Evolutionary conservation across 2,888 invertebrate genomes (phyloP), one percentile per base, ranked within the genome.

Genomic region (Conus canariensis): DNA sequence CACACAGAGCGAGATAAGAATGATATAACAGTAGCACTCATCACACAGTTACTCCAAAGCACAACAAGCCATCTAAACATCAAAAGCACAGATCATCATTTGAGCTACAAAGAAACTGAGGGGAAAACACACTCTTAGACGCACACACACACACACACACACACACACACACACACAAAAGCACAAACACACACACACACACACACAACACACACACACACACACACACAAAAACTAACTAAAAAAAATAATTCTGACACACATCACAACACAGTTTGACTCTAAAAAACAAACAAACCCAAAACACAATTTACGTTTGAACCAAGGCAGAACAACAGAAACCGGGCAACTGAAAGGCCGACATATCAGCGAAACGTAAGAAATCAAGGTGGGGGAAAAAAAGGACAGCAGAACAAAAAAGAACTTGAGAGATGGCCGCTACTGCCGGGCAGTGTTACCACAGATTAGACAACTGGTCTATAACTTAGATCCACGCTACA

Each of bases 381-480:
- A 64, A 64, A 10, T 64, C 10, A 64, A 64, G 64, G 64, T 14
- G 16, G 64, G 64, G 64, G 64, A 16, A 80, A 60, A 64, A 59
- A 85, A 89, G 22, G 59, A 85, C 67, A n/a, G 83, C 70, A 74
- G 74, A 70, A 85, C 64, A 19, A 83, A 64, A 91, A 92, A 88
- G 91, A 92, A 91, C 90, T 90, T 91, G 90, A 91, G 90, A 91
- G 90, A 90, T 90, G 90, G 90, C 91, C 90, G 90, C 91, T 91
- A 91, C 88, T 87, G 88, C 88, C 77, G 91, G 90, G 88, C 85
- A 74, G 83, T 85, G 83, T 89, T 85, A 89, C 89, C 83, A 85
- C 89, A 89, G 60, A 87, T 30, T 87, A 87, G 82, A 87, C 82
- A 86, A 86, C 60, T 60, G 86, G 86, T 86, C 86, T 67, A 86